phyloP scores from a whole-genome alignment of 2,113 vertebrate species.

The Tragelaphus imberbis region DNA sequence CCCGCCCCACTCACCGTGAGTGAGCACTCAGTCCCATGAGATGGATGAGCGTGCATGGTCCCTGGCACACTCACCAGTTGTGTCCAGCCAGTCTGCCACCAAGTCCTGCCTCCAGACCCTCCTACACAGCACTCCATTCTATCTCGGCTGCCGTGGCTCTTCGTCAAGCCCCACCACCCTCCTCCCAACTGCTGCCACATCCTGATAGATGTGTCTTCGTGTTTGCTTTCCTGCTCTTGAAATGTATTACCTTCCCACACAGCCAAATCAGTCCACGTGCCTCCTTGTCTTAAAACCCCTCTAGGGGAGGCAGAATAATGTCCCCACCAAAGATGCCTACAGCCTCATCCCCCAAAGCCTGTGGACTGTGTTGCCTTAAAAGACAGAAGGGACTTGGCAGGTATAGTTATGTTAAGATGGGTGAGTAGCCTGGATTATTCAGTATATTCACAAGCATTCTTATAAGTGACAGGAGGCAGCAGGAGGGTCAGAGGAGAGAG shows the following conservation, averaged over 20 bases:
- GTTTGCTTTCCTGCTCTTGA: background rate
- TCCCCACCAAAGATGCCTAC: background rate
- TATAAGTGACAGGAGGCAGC: background rate
- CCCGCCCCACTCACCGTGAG: background rate
- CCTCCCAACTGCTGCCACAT: background rate
- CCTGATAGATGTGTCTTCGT: accelerated
- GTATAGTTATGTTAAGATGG: background rate
- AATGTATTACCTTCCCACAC: background rate
- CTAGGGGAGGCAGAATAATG: background rate
- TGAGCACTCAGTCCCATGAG: background rate
- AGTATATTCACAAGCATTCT: background rate
- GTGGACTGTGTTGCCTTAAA: background rate
- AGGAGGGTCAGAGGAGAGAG: background rate
- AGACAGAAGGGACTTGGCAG: background rate
- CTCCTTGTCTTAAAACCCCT: background rate
- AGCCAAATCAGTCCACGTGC: background rate
- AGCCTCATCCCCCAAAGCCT: background rate
- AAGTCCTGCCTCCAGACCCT: background rate
- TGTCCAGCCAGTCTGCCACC: background rate
- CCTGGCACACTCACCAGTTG: accelerated
- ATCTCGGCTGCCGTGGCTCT: background rate
- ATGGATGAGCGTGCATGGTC: background rate
- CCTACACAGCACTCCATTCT: background rate
- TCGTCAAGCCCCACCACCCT: background rate
- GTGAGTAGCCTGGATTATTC: background rate